Conservation (phyloP, 64 coral and sea anemone genomes). For the Pachyseris speciosa region DNA sequence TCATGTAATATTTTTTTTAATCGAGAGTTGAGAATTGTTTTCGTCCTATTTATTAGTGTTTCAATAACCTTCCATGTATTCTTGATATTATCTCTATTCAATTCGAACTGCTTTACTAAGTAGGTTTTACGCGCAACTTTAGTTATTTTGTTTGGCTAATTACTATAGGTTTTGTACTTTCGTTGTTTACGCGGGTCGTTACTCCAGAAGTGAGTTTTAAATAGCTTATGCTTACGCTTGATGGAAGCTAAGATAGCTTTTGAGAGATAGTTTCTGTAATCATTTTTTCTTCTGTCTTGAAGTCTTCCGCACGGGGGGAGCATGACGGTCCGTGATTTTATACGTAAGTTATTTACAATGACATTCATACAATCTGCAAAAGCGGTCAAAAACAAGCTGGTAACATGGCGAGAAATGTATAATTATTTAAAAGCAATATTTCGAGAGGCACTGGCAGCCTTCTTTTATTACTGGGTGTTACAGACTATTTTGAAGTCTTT, state of each 20-base stretch:
- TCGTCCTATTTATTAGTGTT: slow-evolving; percentile 3
- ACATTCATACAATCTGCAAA: slow-evolving; percentile 2
- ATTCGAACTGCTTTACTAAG: not conserved
- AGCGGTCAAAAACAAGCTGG: no score
- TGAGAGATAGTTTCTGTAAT: slow-evolving; percentile 40
- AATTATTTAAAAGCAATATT: no score
- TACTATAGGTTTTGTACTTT: slow-evolving; percentile 15
- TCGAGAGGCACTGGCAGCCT: no score
- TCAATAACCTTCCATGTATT: slow-evolving; percentile 47
- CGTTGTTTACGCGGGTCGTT: slow-evolving; percentile 14
- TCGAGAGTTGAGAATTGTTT: no score
- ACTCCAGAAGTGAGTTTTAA: slow-evolving; percentile 21
- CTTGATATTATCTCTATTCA: slow-evolving; percentile 44
- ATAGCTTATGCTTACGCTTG: slow-evolving; percentile 41
- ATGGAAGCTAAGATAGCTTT: slow-evolving; percentile 20
- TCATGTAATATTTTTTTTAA: slow-evolving; percentile 35
- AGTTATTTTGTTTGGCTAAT: slow-evolving; percentile 32
- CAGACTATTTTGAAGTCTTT: no score
- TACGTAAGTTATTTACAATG: slow-evolving; percentile 9
- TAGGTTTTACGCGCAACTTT: slow-evolving; percentile 19
- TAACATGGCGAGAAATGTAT: no score
- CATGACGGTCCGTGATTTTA: slow-evolving; percentile 56
- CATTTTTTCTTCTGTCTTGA: slow-evolving; percentile 30
- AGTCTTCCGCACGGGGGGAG: slow-evolving; percentile 44
- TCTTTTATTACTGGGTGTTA: no score